phyloP scores from a whole-genome alignment of 2,888 invertebrate genomes.

The Drosophila anomelani region DNA sequence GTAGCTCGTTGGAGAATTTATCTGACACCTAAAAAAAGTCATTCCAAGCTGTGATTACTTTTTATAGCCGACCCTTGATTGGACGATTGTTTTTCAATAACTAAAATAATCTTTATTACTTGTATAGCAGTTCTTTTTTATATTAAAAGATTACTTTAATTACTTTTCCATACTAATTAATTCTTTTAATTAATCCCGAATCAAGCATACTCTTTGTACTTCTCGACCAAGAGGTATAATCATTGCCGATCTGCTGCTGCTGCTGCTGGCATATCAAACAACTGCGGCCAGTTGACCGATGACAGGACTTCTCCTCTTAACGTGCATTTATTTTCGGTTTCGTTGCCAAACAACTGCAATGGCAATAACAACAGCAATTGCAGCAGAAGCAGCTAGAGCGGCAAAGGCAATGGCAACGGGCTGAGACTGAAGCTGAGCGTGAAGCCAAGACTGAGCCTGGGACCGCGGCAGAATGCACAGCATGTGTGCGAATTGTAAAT shows the following conservation, averaged over 20 bases:
- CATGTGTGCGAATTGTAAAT: conserved; percentile 79
- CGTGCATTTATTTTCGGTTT: conserved; percentile 77
- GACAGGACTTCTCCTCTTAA: conserved; percentile 68
- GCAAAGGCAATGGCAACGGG: conserved; percentile 1
- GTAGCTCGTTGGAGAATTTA: neutral
- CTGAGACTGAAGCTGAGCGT: neutral
- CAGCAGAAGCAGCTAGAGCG: conserved; percentile 22
- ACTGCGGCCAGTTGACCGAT: conserved; percentile 72
- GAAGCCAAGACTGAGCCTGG: neutral
- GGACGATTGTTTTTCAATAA: neutral
- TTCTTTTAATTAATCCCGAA: neutral
- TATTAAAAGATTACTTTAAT: neutral
- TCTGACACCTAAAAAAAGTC: neutral
- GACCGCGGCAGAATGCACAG: conserved; percentile 50
- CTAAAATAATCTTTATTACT: neutral
- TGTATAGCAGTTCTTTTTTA: neutral
- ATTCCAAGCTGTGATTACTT: neutral
- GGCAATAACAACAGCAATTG: conserved; percentile 19
- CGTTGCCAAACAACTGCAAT: conserved; percentile 59
- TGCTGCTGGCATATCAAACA: conserved; percentile 69
- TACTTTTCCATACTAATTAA: neutral
- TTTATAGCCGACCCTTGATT: neutral
- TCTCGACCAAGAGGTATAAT: neutral
- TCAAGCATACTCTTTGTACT: neutral
- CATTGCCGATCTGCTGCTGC: conserved; percentile 21